These are phyloP conservation scores for Halcyon smyrnensis DNA, from an alignment of 2,797 vertebrate species.

Conservation along the genomic window DNA sequence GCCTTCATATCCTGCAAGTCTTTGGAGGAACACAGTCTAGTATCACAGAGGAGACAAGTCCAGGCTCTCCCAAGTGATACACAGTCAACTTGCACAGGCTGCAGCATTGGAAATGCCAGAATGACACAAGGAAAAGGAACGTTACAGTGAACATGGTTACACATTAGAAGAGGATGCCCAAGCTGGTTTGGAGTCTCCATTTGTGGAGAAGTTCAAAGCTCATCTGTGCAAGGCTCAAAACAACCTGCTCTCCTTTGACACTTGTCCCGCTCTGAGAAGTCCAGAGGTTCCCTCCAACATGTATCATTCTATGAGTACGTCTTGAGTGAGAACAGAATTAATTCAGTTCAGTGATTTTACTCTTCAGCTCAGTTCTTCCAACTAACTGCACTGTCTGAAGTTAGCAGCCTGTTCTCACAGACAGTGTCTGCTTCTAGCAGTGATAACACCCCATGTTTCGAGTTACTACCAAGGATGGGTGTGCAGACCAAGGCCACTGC, in stretches of 20 bases:
- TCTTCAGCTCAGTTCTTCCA: too few species aligned
- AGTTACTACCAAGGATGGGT: too few species aligned
- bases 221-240: not conserved
- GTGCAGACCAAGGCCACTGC: too few species aligned
- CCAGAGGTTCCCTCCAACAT: not conserved
- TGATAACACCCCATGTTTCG: too few species aligned
- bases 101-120: not conserved
- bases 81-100: fast-evolving
- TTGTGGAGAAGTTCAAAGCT: not conserved
- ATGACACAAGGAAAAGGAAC: not conserved
- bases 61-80: not conserved
- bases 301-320: not conserved
- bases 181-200: not conserved
- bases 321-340: too few species aligned
- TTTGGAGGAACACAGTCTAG: not conserved
- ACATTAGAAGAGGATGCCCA: not conserved
- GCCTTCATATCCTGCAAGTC: not conserved
- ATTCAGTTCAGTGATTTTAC: too few species aligned
- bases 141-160: not conserved
- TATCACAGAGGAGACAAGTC: not conserved
- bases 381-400: too few species aligned
- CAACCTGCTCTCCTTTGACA: not conserved
- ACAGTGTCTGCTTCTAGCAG: too few species aligned
- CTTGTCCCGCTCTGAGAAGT: not conserved
- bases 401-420: too few species aligned